phyloP scores from a whole-genome alignment of 1,140 invertebrate species.

The Euura saliciscinereae region DNA sequence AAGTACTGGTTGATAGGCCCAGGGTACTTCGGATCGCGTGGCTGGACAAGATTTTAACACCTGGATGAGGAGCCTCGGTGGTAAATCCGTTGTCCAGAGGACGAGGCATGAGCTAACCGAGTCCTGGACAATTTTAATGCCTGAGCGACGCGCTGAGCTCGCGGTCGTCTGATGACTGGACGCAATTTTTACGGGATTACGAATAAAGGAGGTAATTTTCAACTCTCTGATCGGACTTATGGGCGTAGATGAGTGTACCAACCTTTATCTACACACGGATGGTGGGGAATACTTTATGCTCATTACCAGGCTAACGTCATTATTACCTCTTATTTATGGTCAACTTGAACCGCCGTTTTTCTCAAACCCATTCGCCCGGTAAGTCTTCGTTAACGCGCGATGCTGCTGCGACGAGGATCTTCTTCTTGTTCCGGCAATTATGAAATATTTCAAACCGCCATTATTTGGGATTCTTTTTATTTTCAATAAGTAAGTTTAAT shows the following conservation, averaged over 20 bases:
- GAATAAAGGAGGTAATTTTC: conserved; percentile 2
- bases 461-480: too few relatives aligned
- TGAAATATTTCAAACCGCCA: too few relatives aligned
- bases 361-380: neutral
- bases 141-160: neutral
- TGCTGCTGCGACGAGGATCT: neutral
- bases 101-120: neutral
- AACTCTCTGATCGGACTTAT: conserved; percentile 7
- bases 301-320: conserved; percentile 7
- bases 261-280: conserved; percentile 4
- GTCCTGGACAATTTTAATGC: neutral
- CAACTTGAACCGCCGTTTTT: neutral
- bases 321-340: conserved; percentile 5
- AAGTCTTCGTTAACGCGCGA: neutral
- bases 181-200: conserved; percentile 7
- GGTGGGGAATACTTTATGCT: conserved; percentile 2
- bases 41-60: conserved; percentile 7
- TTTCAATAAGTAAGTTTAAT: too few relatives aligned
- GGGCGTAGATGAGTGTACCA: conserved; percentile 6
- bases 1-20: neutral
- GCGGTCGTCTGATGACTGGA: conserved; percentile 3
- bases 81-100: neutral
- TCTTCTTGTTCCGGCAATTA: neutral
- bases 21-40: neutral
- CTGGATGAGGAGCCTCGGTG: neutral